Evolutionary conservation across 1,140 invertebrate species (phyloP).

Genomic region (Drosophila melanica): DNA sequence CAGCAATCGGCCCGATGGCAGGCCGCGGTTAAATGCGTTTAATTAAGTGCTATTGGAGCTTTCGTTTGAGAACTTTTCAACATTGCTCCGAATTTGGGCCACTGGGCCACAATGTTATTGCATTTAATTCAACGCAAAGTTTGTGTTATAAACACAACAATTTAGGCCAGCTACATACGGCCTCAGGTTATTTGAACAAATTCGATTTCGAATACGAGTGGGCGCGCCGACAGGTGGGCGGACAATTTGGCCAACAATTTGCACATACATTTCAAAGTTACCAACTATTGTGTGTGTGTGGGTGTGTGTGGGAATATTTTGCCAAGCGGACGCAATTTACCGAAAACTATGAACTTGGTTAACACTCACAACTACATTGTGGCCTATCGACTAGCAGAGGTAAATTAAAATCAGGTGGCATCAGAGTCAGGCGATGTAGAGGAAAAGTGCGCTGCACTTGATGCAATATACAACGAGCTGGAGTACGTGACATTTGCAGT

Average conservation of each 20-base stretch:
- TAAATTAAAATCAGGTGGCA: constrained; percentile 54
- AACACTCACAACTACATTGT: constrained; percentile 12
- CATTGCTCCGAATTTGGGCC: constrained; percentile 22
- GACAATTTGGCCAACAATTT: constrained; percentile 44
- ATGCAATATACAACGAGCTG: constrained; percentile 69
- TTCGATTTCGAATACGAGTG: constrained; percentile 7
- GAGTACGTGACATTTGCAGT: constrained; percentile 72
- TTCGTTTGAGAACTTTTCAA: constrained; percentile 37
- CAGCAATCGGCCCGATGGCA: constrained; percentile 24
- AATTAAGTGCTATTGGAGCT: constrained; percentile 51
- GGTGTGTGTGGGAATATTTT: constrained; percentile 22
- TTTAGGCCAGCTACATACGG: constrained; percentile 34
- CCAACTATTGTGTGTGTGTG: constrained; percentile 27
- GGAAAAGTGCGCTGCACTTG: constrained; percentile 21
- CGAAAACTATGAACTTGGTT: constrained; percentile 27
- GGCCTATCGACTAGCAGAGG: constrained; percentile 2
- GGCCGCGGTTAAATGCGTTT: constrained; percentile 59
- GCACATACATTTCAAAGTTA: constrained; percentile 37
- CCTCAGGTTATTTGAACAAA: constrained; percentile 50
- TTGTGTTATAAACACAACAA: constrained; percentile 52
- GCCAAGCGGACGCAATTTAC: constrained; percentile 7
- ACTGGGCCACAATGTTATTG: constrained; percentile 58
- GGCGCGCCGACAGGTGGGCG: constrained; percentile 35
- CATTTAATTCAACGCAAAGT: constrained; percentile 64
- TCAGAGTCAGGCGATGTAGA: background rate